Evolutionary conservation across 2,888 invertebrate genomes (phyloP).

Genomic region (Syritta pipiens): DNA sequence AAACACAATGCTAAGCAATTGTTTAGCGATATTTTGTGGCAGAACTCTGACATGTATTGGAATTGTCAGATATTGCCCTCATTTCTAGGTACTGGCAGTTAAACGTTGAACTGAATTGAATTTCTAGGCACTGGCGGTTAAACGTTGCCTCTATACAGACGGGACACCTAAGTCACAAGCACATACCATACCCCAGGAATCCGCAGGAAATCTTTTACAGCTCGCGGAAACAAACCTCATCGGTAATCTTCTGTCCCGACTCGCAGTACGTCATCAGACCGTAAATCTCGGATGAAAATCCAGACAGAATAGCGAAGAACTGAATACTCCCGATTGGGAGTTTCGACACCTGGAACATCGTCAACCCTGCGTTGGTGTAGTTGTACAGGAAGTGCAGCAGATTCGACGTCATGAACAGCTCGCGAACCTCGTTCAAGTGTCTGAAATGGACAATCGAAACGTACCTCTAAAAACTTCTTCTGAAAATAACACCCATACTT

Average conservation of each 20-base stretch:
- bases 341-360: constrained; percentile 23
- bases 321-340: constrained; percentile 8
- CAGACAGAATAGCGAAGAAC: constrained; percentile 15
- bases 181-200: too few species aligned
- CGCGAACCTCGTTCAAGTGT: constrained; percentile 12
- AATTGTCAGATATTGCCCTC: too few species aligned
- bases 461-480: neutral
- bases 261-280: constrained; percentile 31
- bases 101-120: too few species aligned
- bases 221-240: constrained; percentile 35
- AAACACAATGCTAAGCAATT: too few species aligned
- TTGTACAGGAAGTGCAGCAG: constrained; percentile 35
- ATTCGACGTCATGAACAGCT: constrained; percentile 19
- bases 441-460: neutral
- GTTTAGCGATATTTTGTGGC: too few species aligned
- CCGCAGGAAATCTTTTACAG: too few species aligned
- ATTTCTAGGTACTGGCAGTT: too few species aligned
- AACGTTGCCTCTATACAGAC: too few species aligned
- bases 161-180: too few species aligned
- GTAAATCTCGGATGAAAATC: constrained; percentile 20
- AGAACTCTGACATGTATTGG: too few species aligned
- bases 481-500: neutral
- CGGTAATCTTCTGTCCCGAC: constrained; percentile 23
- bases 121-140: too few species aligned
- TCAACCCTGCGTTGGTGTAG: constrained; percentile 26